A percentile compares a stretch with the other conserved stretches of the same genome.
Conservation (phyloP, 2,888 invertebrate species). For the Agonopterix arenella region DNA sequence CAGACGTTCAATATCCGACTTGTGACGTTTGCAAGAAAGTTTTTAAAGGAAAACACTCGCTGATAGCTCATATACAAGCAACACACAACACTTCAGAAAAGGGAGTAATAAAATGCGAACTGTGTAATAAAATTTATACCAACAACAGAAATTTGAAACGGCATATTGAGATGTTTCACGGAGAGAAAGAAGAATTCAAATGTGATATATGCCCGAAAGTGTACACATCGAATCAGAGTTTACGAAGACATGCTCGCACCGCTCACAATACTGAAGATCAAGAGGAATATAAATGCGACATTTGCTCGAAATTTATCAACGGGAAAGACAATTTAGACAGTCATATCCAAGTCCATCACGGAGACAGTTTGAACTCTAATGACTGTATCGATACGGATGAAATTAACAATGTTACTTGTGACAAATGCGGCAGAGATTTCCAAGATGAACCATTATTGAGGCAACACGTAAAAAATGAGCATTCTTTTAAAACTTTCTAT, state of each 20-base stretch:
- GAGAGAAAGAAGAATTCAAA: slow-evolving; percentile 36
- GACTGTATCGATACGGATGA: slow-evolving; percentile 7
- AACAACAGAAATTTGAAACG: slow-evolving; percentile 48
- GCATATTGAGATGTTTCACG: slow-evolving; percentile 50
- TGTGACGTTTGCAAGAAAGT: slow-evolving; percentile 46
- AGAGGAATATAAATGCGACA: slow-evolving; percentile 23
- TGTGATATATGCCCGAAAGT: slow-evolving; percentile 54
- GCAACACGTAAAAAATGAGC: slow-evolving; percentile 44
- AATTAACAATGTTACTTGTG: slow-evolving; percentile 19
- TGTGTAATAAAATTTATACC: slow-evolving; percentile 46
- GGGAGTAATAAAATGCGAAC: slow-evolving; percentile 30
- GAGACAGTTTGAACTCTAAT: slow-evolving; percentile 9
- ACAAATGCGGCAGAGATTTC: slow-evolving; percentile 33
- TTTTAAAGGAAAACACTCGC: slow-evolving; percentile 41
- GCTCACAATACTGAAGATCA: slow-evolving; percentile 29
- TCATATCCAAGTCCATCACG: slow-evolving; percentile 21
- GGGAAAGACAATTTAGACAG: slow-evolving; percentile 28
- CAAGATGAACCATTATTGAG: slow-evolving; percentile 35
- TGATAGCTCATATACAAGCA: slow-evolving; percentile 43
- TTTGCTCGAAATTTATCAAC: slow-evolving; percentile 21
- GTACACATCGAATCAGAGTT: slow-evolving; percentile 51
- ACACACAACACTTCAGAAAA: slow-evolving; percentile 29
- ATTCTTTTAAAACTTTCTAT: slow-evolving; percentile 51
- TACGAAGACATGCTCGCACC: slow-evolving; percentile 37
- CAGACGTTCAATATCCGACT: slow-evolving; percentile 36